Percentiles rank a stretch among this genome's conserved stretches.
Evolutionary conservation across 1,140 invertebrate species (phyloP).

Genomic region (Lordiphosa stackelbergi): DNA sequence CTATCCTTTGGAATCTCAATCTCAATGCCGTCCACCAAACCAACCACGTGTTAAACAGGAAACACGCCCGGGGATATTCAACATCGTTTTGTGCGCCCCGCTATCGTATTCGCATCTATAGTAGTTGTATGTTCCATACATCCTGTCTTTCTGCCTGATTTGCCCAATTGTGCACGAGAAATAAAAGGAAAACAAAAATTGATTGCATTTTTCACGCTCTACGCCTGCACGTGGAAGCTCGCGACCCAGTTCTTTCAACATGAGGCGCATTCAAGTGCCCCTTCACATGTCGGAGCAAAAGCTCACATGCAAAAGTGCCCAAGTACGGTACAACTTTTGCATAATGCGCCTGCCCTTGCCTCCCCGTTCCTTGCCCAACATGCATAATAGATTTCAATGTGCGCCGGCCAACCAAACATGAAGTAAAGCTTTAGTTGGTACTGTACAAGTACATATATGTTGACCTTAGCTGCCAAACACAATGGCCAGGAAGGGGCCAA

Average conservation of each 20-base stretch:
- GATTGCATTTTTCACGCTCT: slow-evolving; percentile 51
- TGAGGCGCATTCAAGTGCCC: slow-evolving; percentile 28
- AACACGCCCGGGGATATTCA: slow-evolving; percentile 19
- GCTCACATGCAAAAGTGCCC: slow-evolving; percentile 5
- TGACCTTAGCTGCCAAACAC: slow-evolving; percentile 26
- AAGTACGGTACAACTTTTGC: slow-evolving; percentile 28
- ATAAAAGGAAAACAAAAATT: slow-evolving; percentile 32
- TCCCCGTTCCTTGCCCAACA: background rate
- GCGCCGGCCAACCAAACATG: slow-evolving; percentile 9
- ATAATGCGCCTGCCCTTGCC: slow-evolving; percentile 37
- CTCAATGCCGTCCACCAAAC: background rate
- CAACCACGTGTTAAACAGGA: slow-evolving; percentile 41
- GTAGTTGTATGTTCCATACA: slow-evolving; percentile 19
- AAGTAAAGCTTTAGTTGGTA: slow-evolving; percentile 15
- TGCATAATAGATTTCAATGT: slow-evolving; percentile 42
- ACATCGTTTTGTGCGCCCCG: slow-evolving; percentile 13
- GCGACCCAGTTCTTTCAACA: slow-evolving; percentile 48
- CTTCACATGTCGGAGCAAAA: slow-evolving; percentile 1
- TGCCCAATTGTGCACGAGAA: slow-evolving; percentile 40
- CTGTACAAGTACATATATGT: slow-evolving; percentile 17
- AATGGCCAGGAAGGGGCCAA: background rate
- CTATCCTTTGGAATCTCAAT: slow-evolving; percentile 2
- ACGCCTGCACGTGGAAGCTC: slow-evolving; percentile 21
- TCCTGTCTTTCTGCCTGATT: slow-evolving; percentile 44
- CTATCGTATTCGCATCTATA: slow-evolving; percentile 23